Percentiles rank a stretch among this genome's conserved stretches.
Conservation (phyloP, 2,113 vertebrate genomes). For the Spizaetus ornatus region DNA sequence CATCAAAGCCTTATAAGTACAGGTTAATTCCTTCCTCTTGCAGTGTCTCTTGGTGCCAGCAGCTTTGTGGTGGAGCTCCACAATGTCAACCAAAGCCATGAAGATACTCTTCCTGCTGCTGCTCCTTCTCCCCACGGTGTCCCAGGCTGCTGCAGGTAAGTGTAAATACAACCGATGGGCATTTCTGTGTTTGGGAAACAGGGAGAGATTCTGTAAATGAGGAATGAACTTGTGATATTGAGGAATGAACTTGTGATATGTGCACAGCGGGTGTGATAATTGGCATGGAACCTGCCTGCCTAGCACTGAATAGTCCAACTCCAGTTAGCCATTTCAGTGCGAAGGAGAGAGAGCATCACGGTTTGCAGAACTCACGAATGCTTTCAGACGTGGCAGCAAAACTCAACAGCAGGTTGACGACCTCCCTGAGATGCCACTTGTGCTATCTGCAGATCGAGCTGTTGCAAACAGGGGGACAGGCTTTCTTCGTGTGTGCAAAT, state of each 20-base stretch:
- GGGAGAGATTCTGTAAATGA: background rate
- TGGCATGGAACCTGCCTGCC: background rate
- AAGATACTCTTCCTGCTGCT: background rate
- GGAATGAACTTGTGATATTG: background rate
- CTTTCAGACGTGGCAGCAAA: background rate
- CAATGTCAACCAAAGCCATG: background rate
- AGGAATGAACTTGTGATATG: background rate
- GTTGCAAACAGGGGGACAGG: background rate
- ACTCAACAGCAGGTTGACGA: background rate
- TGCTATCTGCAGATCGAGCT: background rate
- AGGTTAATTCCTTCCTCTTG: background rate
- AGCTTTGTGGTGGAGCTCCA: background rate
- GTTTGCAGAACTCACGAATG: background rate
- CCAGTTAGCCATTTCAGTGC: too few species aligned
- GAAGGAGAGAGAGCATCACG: background rate
- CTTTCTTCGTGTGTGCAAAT: fast-evolving
- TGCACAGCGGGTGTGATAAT: background rate
- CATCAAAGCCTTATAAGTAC: background rate
- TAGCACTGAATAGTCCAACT: background rate
- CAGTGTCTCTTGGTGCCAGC: background rate
- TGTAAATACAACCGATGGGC: background rate
- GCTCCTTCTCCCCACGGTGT: background rate
- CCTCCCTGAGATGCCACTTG: background rate
- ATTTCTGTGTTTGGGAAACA: background rate
- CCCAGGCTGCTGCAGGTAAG: background rate